Evolutionary conservation across 1,140 invertebrate genomes (phyloP), one percentile per base, ranked within the genome.

Genomic region (Brachionus rotundiformis): DNA sequence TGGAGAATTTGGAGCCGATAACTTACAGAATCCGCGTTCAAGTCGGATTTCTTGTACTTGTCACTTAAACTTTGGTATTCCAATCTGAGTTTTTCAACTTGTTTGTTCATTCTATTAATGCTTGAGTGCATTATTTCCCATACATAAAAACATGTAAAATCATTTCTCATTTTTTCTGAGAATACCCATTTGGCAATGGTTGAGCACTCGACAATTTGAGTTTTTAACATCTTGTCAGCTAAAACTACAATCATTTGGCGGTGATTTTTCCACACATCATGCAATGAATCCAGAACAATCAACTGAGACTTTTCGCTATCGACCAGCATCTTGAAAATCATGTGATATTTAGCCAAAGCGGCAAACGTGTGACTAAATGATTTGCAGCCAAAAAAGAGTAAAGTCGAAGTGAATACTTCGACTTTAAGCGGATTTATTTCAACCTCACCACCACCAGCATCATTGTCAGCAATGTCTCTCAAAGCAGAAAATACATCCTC

Each of bases 151-250:
- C 92, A 95, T 6, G 95, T 96, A 86, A 98, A 98, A 87, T 96
- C 94, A 7, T 90, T 87, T 25, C 91, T 91, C 95, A 98, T 98
- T 86, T 98, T 95, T 89, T 94, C 94, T 3, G 95, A 96, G 89
- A 99, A 99, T 79, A 99, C 92, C 97, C 96, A 99, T 84, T 96
- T 98, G 29, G 95, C 95, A 10, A 99, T 95, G 8, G 95, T 93
- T 82, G 94, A 94, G 86, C 95, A 97, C 85, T 98, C 95, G 13
- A 99, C 92, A 59, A 99, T 94, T 86, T 98, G 94, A 41, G 95
- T 97, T 89, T 98, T 98, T 3, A 99, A 89, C 89, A 99, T 92
- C 89, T 99, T 98, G 87, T 99, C 96, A 3, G 96, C 93, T 0
- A 99, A 89, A 0, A 98, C 94, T 41, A 93, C 92, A 90, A 99